Percentiles rank a stretch among this genome's conserved stretches.
Evolutionary conservation across 1,140 invertebrate genomes (phyloP).

Genomic region (Pseudomyrmex sp.): DNA sequence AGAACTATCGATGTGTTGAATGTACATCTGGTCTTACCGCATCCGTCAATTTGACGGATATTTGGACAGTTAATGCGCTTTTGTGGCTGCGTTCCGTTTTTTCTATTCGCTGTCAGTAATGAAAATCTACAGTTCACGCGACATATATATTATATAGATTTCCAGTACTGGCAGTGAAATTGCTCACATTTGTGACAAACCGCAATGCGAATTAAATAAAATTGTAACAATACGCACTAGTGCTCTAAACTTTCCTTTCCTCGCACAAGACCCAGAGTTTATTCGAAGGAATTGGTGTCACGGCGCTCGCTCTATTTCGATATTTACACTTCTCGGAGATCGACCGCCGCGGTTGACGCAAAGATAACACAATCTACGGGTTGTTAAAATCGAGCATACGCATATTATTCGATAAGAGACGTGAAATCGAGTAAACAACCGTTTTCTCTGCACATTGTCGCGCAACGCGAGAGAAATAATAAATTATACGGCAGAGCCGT

Average conservation of each 20-base stretch:
- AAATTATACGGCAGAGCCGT: conserved; percentile 13
- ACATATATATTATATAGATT: no score
- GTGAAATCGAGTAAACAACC: conserved; percentile 20
- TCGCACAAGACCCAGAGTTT: not conserved
- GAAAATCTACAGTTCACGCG: no score
- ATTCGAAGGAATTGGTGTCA: conserved; percentile 26
- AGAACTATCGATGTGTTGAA: no score
- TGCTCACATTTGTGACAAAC: no score
- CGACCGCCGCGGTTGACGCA: not conserved
- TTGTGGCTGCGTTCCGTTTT: no score
- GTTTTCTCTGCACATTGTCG: conserved; percentile 35
- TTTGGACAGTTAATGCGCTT: no score
- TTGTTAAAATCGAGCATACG: conserved; percentile 24
- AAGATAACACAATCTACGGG: conserved; percentile 39
- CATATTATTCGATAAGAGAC: conserved; percentile 19
- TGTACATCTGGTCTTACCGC: no score
- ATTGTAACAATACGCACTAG: no score
- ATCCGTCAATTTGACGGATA: no score
- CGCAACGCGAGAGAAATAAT: not conserved
- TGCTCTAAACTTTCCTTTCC: not conserved
- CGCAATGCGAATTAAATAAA: no score
- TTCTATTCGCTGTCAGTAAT: no score
- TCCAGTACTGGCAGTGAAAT: no score
- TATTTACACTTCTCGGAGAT: conserved; percentile 36
- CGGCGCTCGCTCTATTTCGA: conserved; percentile 16